Evolutionary conservation across 2,113 vertebrate genomes (phyloP).

Genomic region (Austrofundulus limnaeus): DNA sequence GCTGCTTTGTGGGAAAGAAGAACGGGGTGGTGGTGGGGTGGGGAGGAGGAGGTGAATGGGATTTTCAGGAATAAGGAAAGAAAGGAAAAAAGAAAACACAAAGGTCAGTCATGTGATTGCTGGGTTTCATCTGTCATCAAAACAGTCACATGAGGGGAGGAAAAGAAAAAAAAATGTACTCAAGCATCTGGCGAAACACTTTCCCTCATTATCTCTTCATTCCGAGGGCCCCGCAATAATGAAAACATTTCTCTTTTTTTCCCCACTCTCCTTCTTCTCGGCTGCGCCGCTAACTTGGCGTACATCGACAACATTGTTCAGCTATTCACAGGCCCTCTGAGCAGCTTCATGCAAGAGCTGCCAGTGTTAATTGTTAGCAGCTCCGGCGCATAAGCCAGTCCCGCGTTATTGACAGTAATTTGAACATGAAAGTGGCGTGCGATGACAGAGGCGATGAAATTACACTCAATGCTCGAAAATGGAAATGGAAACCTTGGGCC

Average conservation of each 20-base stretch:
- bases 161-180: constrained; percentile 68
- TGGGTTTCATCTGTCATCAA: constrained; percentile 79
- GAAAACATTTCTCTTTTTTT: constrained; percentile 72
- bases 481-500: constrained; percentile 28
- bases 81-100: constrained; percentile 15
- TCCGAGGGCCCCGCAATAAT: constrained; percentile 54
- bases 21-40: constrained; percentile 45
- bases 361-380: constrained; percentile 61
- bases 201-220: constrained; percentile 70
- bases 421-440: constrained; percentile 35
- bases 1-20: constrained; percentile 80
- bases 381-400: constrained; percentile 23
- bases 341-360: constrained; percentile 50
- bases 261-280: too few species aligned
- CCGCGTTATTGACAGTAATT: constrained; percentile 30
- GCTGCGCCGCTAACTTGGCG: constrained; percentile 44
- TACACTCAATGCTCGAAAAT: constrained; percentile 17
- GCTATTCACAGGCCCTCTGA: constrained; percentile 46
- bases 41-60: constrained; percentile 2
- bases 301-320: constrained; percentile 27
- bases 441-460: constrained; percentile 52
- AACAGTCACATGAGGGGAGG: constrained; percentile 63
- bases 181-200: constrained; percentile 73
- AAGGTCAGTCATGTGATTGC: constrained; percentile 77
- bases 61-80: constrained; percentile 21